Percentiles rank a stretch among this genome's conserved stretches.
Evolutionary conservation across 2,888 invertebrate genomes (phyloP).

Genomic region (Frankliniella fusca): DNA sequence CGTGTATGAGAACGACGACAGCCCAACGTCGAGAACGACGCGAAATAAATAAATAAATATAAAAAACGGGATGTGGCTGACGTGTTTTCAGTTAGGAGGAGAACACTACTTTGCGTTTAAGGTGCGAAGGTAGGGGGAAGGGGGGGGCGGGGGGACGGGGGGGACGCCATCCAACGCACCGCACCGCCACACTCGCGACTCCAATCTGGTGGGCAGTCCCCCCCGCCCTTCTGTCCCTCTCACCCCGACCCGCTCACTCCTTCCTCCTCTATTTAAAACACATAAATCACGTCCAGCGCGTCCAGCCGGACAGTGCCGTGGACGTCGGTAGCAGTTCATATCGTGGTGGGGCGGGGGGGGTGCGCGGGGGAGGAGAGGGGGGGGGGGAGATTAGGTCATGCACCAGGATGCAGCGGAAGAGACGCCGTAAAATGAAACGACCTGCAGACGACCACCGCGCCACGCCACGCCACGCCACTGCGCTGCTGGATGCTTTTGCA

Average conservation of each 20-base stretch:
- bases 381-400: background rate
- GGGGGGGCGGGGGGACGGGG: background rate
- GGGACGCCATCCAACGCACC: background rate
- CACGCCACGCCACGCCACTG: no score
- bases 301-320: background rate
- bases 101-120: no score
- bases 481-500: background rate
- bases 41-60: no score
- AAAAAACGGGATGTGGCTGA: no score
- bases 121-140: no score
- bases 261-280: background rate
- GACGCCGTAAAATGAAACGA: background rate
- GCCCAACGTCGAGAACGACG: no score
- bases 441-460: background rate
- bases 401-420: conserved; percentile 10
- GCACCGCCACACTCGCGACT: background rate
- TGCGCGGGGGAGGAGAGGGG: background rate
- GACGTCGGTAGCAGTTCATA: background rate
- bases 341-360: background rate
- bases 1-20: no score
- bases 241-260: background rate
- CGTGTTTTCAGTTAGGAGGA: no score
- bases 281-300: conserved; percentile 13
- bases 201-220: no score
- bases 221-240: background rate